Evolutionary conservation across 2,113 vertebrate species (phyloP), one percentile per base, ranked within the genome.

Genomic region (Podarcis muralis): DNA sequence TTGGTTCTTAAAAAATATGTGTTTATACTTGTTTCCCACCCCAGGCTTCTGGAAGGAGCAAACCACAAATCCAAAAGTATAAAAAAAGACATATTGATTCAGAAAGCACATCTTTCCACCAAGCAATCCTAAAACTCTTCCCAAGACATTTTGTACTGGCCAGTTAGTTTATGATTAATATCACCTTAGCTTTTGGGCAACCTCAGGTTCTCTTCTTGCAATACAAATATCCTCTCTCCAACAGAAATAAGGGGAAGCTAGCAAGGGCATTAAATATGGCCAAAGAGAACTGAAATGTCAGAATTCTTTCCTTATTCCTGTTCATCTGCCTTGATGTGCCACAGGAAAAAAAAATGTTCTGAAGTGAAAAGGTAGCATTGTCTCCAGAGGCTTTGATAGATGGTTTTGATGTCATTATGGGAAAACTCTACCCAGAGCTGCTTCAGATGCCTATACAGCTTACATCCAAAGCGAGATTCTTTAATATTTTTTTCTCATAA

Each of bases 221-320:
- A 11, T 91, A 77, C 37, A 75, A 83, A 89, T 82, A 53, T 65
- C 23, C 32, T 84, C 72, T 84, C 32, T 18, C 84, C 2, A 32
- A 27, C 71, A 22, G 13, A 88, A 89, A 75, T 57, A 82, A 20
- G 59, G 1, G n/a, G 77, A 91, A 53, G 32, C 43, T 9, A 35
- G 74, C 12, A 88, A 13, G 75, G 90, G 90, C 53, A 90, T 89
- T n/a, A 86, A 81, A 80, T 88, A 2, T 80, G 65, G 20, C 59
- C 66, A 59, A 66, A 84, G 9, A 71, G 57, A 86, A 37, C 53
- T 20, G 9, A 32, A 62, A 89, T 0, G 0, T 62, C 85, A 57
- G 83, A 90, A 71, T 13, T 86, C 0, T 81, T 92, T 86, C 11
- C 81, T 59, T 43, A 57, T 84, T 90, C 40, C 23, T 88, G 6